A percentile compares a stretch with the other conserved stretches of the same genome.
Conservation (phyloP, 2,113 vertebrate species). For the Gavialis gangeticus region DNA sequence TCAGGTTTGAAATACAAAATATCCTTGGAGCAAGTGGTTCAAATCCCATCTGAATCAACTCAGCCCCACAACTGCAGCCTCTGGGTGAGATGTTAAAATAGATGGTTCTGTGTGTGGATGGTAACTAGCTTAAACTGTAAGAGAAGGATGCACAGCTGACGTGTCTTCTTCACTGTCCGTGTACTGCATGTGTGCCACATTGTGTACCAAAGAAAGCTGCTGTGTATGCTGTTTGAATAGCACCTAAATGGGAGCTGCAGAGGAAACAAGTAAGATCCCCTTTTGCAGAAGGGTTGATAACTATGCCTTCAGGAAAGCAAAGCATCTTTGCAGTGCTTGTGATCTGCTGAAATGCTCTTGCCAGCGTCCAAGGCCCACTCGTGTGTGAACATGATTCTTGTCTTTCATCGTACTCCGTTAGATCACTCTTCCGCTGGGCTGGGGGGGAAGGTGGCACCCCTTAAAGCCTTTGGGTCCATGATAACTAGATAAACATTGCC, state of each 20-base stretch:
- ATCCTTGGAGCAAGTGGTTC: not conserved
- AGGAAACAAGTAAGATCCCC: not conserved
- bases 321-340: not conserved
- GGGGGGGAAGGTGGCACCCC: not conserved
- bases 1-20: not conserved
- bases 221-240: not conserved
- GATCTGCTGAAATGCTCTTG: not conserved
- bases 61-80: not conserved
- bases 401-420: not conserved
- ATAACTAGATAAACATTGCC: not conserved
- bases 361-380: not conserved
- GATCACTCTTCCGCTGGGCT: accelerated
- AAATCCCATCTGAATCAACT: not conserved
- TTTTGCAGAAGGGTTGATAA: not conserved
- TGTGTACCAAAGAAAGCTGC: not conserved
- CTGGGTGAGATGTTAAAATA: not conserved
- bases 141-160: too few relatives aligned
- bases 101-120: not conserved
- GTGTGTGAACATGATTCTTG: not conserved
- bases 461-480: not conserved
- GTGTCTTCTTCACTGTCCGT: not conserved
- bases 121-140: not conserved
- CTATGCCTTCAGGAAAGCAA: not conserved
- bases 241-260: not conserved
- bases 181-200: not conserved